phyloP scores from a whole-genome alignment of 2,888 invertebrate species.

The Sphaerolaimus hirsutus region DNA sequence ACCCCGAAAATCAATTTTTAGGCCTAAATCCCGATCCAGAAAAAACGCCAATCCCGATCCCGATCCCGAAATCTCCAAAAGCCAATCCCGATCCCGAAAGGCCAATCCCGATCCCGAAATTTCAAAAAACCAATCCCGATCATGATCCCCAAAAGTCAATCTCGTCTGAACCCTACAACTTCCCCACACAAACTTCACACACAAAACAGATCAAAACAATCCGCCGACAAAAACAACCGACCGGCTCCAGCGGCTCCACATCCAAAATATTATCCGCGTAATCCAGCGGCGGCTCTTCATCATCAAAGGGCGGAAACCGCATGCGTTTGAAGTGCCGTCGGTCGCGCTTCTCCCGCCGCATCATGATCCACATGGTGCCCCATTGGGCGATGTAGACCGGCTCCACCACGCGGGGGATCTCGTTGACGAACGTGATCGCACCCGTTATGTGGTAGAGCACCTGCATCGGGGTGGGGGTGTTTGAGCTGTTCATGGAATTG shows the following conservation, averaged over 20 bases:
- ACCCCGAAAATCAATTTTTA: too few species aligned
- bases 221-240: conserved; percentile 29
- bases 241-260: conserved; percentile 92
- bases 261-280: conserved; percentile 97
- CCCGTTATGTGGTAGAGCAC: conserved; percentile 92
- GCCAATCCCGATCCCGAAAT: too few species aligned
- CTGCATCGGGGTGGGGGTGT: conserved; percentile 4
- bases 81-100: too few species aligned
- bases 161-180: too few species aligned
- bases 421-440: conserved; percentile 97
- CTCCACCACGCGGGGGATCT: conserved; percentile 98
- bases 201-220: neutral
- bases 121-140: too few species aligned
- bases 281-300: conserved; percentile 95
- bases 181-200: too few species aligned
- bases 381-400: conserved; percentile 97
- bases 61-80: too few species aligned
- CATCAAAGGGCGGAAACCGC: conserved; percentile 98
- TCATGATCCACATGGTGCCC: conserved; percentile 99
- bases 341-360: conserved; percentile 93
- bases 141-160: too few species aligned
- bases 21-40: too few species aligned
- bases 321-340: conserved; percentile 94
- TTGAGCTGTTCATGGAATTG: neutral
- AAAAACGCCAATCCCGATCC: too few species aligned